Conservation (phyloP, 2,797 vertebrate species). For the Triplophysa yarkandensis region DNA sequence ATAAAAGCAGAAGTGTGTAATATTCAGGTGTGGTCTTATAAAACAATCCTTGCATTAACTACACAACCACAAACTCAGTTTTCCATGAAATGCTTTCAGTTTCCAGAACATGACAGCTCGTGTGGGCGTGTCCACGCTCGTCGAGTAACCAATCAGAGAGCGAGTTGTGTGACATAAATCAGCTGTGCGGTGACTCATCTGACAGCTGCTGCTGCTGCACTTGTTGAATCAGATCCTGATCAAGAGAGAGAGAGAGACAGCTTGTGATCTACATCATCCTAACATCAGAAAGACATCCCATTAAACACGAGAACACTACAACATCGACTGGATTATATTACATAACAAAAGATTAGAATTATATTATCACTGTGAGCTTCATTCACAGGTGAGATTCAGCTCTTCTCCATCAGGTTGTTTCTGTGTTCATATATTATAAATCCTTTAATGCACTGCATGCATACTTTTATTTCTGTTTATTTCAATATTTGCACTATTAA, state of each 20-base stretch:
- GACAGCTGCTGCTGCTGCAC: constrained; percentile 42
- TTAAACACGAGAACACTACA: neutral
- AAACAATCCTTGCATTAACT: neutral
- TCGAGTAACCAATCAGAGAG: constrained; percentile 43
- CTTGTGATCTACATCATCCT: neutral
- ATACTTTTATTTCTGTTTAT: no score
- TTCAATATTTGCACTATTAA: no score
- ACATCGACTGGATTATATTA: neutral
- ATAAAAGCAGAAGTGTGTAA: neutral
- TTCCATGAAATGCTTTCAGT: constrained; percentile 19
- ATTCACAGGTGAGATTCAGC: constrained; percentile 25
- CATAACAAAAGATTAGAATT: no score
- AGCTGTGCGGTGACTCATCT: constrained; percentile 55
- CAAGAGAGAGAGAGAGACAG: neutral
- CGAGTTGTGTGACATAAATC: constrained; percentile 5
- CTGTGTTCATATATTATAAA: no score
- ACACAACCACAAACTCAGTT: neutral
- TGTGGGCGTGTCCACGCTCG: constrained; percentile 12
- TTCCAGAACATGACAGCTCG: constrained; percentile 37
- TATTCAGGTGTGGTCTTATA: neutral
- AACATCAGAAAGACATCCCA: neutral
- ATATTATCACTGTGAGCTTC: no score
- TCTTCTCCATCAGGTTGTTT: no score
- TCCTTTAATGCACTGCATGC: no score
- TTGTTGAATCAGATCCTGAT: constrained; percentile 50